phyloP scores from a whole-genome alignment of 2,797 vertebrate species.

The Micropoecilia bifurca region DNA sequence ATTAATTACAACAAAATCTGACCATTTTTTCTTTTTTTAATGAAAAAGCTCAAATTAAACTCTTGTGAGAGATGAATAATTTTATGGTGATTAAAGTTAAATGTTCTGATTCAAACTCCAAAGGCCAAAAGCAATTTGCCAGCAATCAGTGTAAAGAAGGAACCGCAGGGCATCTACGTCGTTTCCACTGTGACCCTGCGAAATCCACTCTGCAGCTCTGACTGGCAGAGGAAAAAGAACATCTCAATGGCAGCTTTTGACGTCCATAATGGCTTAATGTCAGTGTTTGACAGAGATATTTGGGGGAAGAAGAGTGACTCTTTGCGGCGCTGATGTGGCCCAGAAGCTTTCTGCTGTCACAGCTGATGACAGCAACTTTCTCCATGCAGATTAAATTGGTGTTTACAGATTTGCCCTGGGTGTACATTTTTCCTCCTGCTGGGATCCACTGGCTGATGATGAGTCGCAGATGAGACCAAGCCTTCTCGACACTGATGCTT shows the following conservation, averaged over 20 bases:
- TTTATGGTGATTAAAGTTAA: slow-evolving; percentile 52
- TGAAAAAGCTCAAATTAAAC: slow-evolving; percentile 30
- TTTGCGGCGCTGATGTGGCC: slow-evolving; percentile 84
- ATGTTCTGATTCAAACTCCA: slow-evolving; percentile 56
- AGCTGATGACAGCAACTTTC: slow-evolving; percentile 91
- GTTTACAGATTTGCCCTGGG: slow-evolving; percentile 95
- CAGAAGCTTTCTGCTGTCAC: slow-evolving; percentile 89
- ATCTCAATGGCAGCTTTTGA: slow-evolving; percentile 85
- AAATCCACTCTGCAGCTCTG: slow-evolving; percentile 69
- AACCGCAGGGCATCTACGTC: slow-evolving; percentile 67
- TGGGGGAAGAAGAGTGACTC: slow-evolving; percentile 82
- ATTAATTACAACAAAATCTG: slow-evolving; percentile 69
- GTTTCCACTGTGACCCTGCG: slow-evolving; percentile 63
- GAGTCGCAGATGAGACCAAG: slow-evolving; percentile 87
- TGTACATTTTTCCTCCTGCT: slow-evolving; percentile 87
- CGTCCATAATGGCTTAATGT: slow-evolving; percentile 88
- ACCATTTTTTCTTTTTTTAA: slow-evolving; percentile 42
- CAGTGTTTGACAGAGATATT: slow-evolving; percentile 87
- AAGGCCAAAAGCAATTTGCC: slow-evolving; percentile 82
- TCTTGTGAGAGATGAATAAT: slow-evolving; percentile 63
- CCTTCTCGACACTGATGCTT: slow-evolving; percentile 77
- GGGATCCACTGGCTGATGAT: slow-evolving; percentile 87
- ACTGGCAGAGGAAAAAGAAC: slow-evolving; percentile 75
- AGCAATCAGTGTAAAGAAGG: slow-evolving; percentile 79
- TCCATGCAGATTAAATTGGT: slow-evolving; percentile 95